These are phyloP conservation scores for Sebastes dallii DNA, from an alignment of 2,797 vertebrate genomes.

Conservation along the genomic window DNA sequence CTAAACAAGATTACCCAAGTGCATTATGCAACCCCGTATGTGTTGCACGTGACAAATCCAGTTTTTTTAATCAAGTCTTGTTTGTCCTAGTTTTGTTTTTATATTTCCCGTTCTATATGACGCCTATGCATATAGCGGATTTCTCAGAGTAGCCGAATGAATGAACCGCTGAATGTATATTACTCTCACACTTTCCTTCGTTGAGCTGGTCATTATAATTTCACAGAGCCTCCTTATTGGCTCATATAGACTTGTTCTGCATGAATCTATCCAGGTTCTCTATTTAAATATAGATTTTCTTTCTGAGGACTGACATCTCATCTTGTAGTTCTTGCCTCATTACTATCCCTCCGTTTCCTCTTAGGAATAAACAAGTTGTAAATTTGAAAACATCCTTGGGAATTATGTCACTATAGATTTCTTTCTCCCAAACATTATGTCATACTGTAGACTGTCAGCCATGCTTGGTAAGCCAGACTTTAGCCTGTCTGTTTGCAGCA, in stretches of 20 bases:
- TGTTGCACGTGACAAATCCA: constrained; percentile 13
- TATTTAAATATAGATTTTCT: not conserved
- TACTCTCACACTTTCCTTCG: not conserved
- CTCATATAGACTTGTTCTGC: not conserved
- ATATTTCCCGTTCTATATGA: not conserved
- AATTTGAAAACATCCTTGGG: not conserved
- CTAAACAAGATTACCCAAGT: constrained; percentile 63
- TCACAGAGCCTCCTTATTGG: not conserved
- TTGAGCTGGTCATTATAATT: constrained; percentile 11
- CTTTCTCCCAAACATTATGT: not conserved
- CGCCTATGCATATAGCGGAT: not conserved
- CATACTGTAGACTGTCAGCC: not conserved
- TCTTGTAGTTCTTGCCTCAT: not conserved
- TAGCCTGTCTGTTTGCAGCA: not conserved
- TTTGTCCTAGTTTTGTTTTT: constrained; percentile 12
- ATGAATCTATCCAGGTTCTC: not conserved
- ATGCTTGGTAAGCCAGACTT: not conserved
- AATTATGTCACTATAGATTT: not conserved
- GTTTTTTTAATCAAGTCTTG: not conserved
- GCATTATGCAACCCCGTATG: constrained; percentile 47
- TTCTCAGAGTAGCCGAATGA: not conserved
- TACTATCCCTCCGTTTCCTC: not conserved
- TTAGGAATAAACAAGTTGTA: not conserved
- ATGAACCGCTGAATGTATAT: not conserved
- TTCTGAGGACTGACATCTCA: not conserved